phyloP scores from a whole-genome alignment of 1,140 invertebrate species.

The Rhagoletis pomonella region DNA sequence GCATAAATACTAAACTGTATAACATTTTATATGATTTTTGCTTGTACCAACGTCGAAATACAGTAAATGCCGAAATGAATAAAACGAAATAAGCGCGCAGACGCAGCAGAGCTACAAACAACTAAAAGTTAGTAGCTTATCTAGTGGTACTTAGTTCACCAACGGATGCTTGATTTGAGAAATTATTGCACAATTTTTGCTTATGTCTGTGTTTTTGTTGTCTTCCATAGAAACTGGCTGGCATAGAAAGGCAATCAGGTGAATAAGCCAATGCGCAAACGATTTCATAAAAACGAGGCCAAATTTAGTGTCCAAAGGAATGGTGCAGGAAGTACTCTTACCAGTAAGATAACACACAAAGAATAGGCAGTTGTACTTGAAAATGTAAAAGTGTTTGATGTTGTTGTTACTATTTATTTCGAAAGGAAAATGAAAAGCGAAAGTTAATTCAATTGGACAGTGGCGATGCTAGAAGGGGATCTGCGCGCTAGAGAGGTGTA shows the following conservation, averaged over 20 bases:
- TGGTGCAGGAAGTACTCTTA: constrained; percentile 34
- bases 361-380: constrained; percentile 16
- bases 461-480: neutral
- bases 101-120: neutral
- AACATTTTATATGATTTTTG: constrained; percentile 49
- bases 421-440: constrained; percentile 47
- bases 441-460: neutral
- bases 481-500: neutral
- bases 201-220: constrained; percentile 29
- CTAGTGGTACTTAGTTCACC: neutral
- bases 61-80: neutral
- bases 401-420: neutral
- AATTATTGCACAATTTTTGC: constrained; percentile 43
- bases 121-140: neutral
- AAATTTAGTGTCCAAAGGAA: constrained; percentile 30
- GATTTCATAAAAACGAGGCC: constrained; percentile 34
- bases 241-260: constrained; percentile 51
- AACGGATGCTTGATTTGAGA: neutral
- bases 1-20: constrained; percentile 35
- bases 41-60: neutral
- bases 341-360: neutral
- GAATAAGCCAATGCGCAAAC: constrained; percentile 35
- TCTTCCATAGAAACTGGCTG: constrained; percentile 25
- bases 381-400: constrained; percentile 5
- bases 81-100: neutral